Evolutionary conservation across 2,113 vertebrate species (phyloP), one percentile per base, ranked within the genome.

Genomic region (Mus pahari): DNA sequence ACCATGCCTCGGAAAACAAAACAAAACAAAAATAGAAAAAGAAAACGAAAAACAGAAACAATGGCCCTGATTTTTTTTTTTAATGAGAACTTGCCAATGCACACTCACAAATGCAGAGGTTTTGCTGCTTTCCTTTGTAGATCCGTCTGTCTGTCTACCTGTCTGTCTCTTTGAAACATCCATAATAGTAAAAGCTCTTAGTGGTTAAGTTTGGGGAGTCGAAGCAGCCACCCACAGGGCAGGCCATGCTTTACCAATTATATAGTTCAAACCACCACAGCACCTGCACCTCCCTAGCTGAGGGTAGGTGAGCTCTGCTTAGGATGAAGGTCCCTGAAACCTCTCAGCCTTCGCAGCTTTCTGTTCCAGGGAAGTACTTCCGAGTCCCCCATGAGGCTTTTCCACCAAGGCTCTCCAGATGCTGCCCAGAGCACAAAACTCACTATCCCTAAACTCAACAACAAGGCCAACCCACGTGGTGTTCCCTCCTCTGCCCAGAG

Each of bases 311-410:
- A 50, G 12, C 1, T 16, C 45, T 31, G 42, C 45, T 78, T 53
- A 50, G 28, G 31, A 31, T 5, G 14, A 53, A 33, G 14, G 45
- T 78, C 9, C 48, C 48, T 20, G 75, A 50, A 16, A 16, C 28
- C 28, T 33, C 28, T 50, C 75, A 0, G 48, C 31, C 16, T 79
- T 33, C 17, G 0, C 17, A 11, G 31, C 1, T 0, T 36, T 17
- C 48, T 79, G 31, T 10, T 9, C 48, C 48, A 53, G 48, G 9
- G 31, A 79, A 20, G 17, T 55, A 17, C 50, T 55, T 79, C 48
- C 1, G 8, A 31, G 17, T 22, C 1, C 17, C 48, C 31, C 48
- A 36, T 0, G 31, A 5, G 16, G 7, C 7, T 17, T 2, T 79
- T 78, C 28, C 45, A 50, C 28, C 48, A 79, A 50, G 33, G 50